phyloP scores from a whole-genome alignment of 2,113 vertebrate genomes.

The Mormyrus iriodes region DNA sequence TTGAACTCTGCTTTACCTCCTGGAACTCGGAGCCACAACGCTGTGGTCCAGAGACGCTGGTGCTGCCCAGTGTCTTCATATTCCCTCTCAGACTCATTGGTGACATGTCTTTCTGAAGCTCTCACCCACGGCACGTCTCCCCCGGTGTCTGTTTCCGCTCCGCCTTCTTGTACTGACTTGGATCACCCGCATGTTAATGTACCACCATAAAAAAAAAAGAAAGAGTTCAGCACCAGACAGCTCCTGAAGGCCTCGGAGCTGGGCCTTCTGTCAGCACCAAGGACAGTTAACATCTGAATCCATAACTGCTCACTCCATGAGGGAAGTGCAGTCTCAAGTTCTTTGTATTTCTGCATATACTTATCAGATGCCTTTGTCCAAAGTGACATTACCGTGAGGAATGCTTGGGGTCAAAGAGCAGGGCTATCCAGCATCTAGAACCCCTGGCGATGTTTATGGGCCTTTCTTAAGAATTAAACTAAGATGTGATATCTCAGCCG shows the following conservation, averaged over 20 bases:
- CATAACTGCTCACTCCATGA: neutral
- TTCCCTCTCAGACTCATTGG: neutral
- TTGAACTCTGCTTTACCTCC: neutral
- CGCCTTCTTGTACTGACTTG: neutral
- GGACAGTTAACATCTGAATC: neutral
- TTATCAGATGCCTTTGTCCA: neutral
- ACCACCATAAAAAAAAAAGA: neutral
- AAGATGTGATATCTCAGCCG: too few relatives aligned
- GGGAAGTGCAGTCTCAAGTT: neutral
- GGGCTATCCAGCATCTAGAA: neutral
- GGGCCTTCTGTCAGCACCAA: neutral
- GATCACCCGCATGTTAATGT: neutral
- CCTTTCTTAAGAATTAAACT: neutral
- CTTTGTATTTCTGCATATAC: neutral
- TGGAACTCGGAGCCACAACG: neutral
- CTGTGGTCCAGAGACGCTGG: neutral
- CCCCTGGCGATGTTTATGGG: neutral
- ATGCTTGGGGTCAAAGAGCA: neutral
- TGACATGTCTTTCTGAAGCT: neutral
- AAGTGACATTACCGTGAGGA: neutral
- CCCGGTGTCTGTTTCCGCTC: neutral
- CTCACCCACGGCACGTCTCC: neutral
- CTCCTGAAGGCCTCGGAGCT: neutral
- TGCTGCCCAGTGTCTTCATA: neutral
- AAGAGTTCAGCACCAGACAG: constrained; percentile 20